Percentiles rank a stretch among this genome's conserved stretches.
Conservation (phyloP, 2,113 vertebrate genomes). For the Lagopus leucura region DNA sequence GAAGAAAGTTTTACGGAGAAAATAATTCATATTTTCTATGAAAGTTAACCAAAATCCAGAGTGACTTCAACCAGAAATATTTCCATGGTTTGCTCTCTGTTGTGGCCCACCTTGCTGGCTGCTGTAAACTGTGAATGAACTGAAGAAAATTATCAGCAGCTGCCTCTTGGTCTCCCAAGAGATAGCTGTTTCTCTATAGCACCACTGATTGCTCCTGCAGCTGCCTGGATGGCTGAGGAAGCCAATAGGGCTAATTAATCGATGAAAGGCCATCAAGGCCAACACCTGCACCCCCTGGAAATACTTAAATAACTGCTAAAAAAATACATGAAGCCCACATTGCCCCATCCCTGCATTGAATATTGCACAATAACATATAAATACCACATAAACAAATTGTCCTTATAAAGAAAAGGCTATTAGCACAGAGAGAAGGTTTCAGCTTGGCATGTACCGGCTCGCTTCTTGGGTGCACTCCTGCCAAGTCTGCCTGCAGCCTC, state of each 20-base stretch:
- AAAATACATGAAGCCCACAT: background rate
- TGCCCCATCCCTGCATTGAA: background rate
- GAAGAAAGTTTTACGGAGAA: background rate
- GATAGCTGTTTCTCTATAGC: slow-evolving; percentile 45
- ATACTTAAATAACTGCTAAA: slow-evolving; percentile 27
- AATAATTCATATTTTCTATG: background rate
- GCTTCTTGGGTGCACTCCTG: background rate
- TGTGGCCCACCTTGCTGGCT: background rate
- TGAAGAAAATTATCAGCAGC: background rate
- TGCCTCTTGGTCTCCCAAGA: slow-evolving; percentile 28
- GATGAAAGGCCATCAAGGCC: background rate
- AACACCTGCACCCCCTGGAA: slow-evolving; percentile 36
- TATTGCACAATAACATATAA: slow-evolving; percentile 75
- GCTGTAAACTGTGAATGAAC: slow-evolving; percentile 48
- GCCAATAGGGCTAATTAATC: background rate
- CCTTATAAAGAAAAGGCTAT: background rate
- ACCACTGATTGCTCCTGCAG: background rate
- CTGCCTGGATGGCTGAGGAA: background rate
- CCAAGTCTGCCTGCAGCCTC: background rate
- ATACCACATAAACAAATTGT: slow-evolving; percentile 15
- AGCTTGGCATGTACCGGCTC: background rate
- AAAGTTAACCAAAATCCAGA: background rate
- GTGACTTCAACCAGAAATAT: background rate
- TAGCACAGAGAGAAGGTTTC: background rate
- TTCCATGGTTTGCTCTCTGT: background rate